A percentile compares a stretch with the other conserved stretches of the same genome.
Evolutionary conservation across 2,888 invertebrate genomes (phyloP).

Genomic region (Elegia similella): DNA sequence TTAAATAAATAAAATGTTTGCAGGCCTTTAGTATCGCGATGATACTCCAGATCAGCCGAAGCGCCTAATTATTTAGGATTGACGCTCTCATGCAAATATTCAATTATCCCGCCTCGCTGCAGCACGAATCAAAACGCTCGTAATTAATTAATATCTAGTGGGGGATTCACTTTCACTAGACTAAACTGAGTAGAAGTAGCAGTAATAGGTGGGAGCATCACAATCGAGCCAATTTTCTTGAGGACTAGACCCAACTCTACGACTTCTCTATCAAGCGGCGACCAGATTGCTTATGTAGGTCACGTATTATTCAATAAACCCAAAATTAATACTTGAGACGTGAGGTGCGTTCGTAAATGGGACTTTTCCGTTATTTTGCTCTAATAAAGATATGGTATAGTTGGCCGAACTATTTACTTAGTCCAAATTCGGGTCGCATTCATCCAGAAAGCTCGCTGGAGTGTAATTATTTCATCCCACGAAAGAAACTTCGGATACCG

Average conservation of each 20-base stretch:
- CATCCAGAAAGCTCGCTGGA: conserved; percentile 30
- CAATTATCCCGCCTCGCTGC: conserved; percentile 5
- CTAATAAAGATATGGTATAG: conserved; percentile 52
- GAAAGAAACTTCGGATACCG: conserved; percentile 35
- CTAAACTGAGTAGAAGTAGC: conserved; percentile 19
- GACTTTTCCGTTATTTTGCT: conserved; percentile 54
- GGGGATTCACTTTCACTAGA: not conserved
- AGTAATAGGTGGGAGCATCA: conserved; percentile 37
- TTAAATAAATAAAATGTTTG: no score
- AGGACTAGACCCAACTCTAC: conserved; percentile 52
- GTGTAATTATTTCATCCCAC: conserved; percentile 43
- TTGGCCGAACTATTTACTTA: conserved; percentile 40
- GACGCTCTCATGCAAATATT: conserved; percentile 15
- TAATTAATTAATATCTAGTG: not conserved
- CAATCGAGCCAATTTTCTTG: conserved; percentile 51
- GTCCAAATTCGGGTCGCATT: conserved; percentile 33
- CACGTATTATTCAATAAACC: conserved; percentile 78
- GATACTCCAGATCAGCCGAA: conserved; percentile 3
- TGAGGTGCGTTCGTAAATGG: conserved; percentile 52
- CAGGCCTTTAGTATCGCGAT: not conserved
- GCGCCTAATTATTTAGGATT: conserved; percentile 10
- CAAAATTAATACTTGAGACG: conserved; percentile 72
- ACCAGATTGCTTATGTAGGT: conserved; percentile 57
- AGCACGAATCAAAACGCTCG: conserved; percentile 1
- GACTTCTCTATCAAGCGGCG: conserved; percentile 49